A percentile compares a stretch with the other conserved stretches of the same genome.
These are phyloP conservation scores for Cephus rjabovi DNA, from an alignment of 2,888 invertebrate genomes.

Conservation along the genomic window DNA sequence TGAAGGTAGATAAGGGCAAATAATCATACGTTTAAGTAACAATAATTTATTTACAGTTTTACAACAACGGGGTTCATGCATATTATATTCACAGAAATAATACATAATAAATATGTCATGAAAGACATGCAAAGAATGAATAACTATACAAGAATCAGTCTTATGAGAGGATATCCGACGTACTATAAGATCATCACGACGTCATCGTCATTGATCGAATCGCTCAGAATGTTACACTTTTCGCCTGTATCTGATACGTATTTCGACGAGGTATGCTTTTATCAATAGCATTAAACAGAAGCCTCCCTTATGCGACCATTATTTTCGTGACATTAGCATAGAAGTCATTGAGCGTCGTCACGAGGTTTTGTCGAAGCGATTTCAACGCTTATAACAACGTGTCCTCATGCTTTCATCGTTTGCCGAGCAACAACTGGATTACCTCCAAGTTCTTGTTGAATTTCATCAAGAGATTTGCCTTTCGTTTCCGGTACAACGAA, in stretches of 20 bases:
- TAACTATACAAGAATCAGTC: constrained; percentile 35
- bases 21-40: neutral
- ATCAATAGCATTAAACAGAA: neutral
- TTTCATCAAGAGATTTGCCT: constrained; percentile 67
- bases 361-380: neutral
- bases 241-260: neutral
- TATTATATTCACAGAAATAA: neutral
- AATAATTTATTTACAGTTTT: constrained; percentile 4
- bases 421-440: constrained; percentile 1
- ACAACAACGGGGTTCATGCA: neutral
- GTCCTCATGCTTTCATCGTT: neutral
- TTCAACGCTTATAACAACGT: neutral
- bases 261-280: neutral
- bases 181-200: neutral
- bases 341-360: neutral
- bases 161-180: constrained; percentile 16
- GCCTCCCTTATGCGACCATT: neutral
- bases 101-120: neutral
- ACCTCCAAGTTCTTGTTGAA: constrained; percentile 63
- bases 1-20: neutral
- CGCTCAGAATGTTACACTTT: neutral
- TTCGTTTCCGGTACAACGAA: constrained; percentile 73
- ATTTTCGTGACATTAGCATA: neutral
- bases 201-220: neutral
- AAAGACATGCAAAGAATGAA: neutral